A percentile compares a stretch with the other conserved stretches of the same genome.
These are phyloP conservation scores for Thysanoteuthis rhombus DNA, from an alignment of 2,888 invertebrate genomes.

Conservation along the genomic window DNA sequence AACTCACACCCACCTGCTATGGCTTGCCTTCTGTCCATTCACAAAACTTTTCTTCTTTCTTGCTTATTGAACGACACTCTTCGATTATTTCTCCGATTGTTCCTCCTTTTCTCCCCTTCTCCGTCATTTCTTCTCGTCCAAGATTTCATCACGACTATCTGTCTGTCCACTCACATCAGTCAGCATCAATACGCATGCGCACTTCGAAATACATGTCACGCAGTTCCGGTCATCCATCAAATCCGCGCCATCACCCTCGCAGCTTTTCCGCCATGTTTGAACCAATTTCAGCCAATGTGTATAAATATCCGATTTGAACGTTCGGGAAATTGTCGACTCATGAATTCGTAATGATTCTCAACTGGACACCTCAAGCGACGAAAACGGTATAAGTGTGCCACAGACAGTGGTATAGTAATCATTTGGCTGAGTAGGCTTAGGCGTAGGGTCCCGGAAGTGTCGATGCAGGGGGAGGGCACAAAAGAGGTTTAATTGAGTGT, in stretches of 20 bases:
- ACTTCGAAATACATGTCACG: not conserved
- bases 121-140: not conserved
- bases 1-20: not conserved
- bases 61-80: not conserved
- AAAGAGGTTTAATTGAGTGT: too few relatives aligned
- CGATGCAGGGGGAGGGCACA: too few relatives aligned
- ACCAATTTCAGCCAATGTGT: not conserved
- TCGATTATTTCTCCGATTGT: not conserved
- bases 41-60: not conserved
- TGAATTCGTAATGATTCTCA: not conserved
- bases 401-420: too few relatives aligned
- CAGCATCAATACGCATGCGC: not conserved
- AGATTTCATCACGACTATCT: not conserved
- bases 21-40: not conserved
- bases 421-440: too few relatives aligned
- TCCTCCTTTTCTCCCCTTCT: not conserved
- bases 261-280: not conserved
- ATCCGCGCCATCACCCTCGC: not conserved
- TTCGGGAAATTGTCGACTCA: not conserved
- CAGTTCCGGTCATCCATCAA: not conserved
- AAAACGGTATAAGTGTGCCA: not conserved
- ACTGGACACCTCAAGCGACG: not conserved
- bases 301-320: not conserved
- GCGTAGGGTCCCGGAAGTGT: too few relatives aligned
- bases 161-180: not conserved